These are phyloP conservation scores for Lagenorhynchus albirostris DNA, from an alignment of 2,113 vertebrate species.

Conservation along the genomic window DNA sequence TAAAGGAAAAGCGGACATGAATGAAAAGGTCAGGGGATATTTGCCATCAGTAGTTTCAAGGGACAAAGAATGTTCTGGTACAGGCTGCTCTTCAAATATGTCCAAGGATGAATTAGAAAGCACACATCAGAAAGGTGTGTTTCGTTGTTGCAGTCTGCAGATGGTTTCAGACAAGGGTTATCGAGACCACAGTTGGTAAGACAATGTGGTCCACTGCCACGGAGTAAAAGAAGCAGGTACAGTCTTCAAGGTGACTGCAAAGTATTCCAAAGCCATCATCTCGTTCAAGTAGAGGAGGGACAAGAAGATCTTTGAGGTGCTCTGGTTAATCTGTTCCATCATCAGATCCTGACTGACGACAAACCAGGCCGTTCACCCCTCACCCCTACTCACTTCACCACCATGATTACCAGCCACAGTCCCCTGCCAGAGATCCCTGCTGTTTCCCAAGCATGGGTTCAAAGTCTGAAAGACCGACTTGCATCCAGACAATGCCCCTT, in stretches of 20 bases:
- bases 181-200: not conserved
- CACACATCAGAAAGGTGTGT: not conserved
- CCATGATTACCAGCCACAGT: not conserved
- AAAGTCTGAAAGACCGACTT: not conserved
- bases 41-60: not conserved
- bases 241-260: not conserved
- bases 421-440: not conserved
- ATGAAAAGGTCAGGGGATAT: not conserved
- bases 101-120: not conserved
- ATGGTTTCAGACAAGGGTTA: not conserved
- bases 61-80: not conserved
- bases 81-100: not conserved
- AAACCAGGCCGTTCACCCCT: not conserved
- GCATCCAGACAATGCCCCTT: not conserved
- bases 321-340: not conserved
- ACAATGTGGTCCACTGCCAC: not conserved
- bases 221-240: not conserved
- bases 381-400: not conserved
- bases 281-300: not conserved
- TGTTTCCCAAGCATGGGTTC: not conserved
- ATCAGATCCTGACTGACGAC: not conserved
- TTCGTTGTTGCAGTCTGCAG: not conserved
- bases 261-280: not conserved
- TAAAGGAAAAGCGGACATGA: not conserved
- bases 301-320: not conserved